Percentiles rank a stretch among this genome's conserved stretches.
These are phyloP conservation scores for Vollenhovia emeryi DNA, from an alignment of 1,140 invertebrate species.

Conservation along the genomic window DNA sequence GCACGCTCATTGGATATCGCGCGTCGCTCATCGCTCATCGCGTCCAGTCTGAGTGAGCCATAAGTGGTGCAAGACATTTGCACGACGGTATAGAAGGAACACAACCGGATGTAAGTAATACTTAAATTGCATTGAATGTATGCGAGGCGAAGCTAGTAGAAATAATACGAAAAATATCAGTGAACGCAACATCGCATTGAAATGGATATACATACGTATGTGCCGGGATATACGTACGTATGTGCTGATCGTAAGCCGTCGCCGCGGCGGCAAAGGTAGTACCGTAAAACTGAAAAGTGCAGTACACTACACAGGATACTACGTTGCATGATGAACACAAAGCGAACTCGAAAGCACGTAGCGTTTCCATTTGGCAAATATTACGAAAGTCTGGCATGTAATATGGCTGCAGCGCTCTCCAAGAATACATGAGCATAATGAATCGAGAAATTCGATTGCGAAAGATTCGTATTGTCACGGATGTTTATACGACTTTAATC, in stretches of 20 bases:
- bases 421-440: constrained; percentile 12
- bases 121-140: background rate
- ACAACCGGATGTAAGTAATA: background rate
- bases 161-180: constrained; percentile 42
- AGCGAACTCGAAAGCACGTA: constrained; percentile 31
- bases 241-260: constrained; percentile 55
- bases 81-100: background rate
- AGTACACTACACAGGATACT: background rate
- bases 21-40: too few species aligned
- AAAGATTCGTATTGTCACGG: background rate
- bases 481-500: background rate
- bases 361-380: constrained; percentile 44
- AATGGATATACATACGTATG: constrained; percentile 8
- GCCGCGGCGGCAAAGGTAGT: background rate
- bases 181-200: constrained; percentile 4
- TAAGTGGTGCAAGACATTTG: background rate
- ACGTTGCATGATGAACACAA: constrained; percentile 41
- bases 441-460: constrained; percentile 42
- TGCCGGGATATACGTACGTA: background rate
- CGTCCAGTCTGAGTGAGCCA: too few species aligned
- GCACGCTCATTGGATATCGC: too few species aligned
- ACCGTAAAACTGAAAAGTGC: constrained; percentile 23
- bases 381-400: constrained; percentile 16
- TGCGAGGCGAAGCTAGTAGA: background rate
- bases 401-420: constrained; percentile 31